Evolutionary conservation across 2,797 vertebrate species (phyloP).

Genomic region (Enteromius treurensis): DNA sequence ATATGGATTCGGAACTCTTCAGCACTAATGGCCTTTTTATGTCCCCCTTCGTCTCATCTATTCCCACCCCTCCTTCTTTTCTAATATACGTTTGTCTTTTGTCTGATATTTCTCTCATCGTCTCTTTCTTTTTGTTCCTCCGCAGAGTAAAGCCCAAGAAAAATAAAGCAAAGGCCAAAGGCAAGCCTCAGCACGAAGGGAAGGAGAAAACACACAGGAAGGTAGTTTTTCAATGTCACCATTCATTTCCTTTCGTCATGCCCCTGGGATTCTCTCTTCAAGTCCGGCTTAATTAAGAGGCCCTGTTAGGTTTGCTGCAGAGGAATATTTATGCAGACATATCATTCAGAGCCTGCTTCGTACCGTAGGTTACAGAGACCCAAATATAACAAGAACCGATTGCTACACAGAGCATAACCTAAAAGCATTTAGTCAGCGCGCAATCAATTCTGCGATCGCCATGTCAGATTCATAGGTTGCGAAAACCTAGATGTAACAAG

Average conservation of each 20-base stretch:
- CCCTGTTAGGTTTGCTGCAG: conserved; percentile 29
- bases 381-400: conserved; percentile 35
- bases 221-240: conserved; percentile 65
- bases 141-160: conserved; percentile 64
- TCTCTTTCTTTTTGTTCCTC: not conserved
- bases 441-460: not conserved
- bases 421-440: conserved; percentile 20
- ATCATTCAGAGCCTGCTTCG: conserved; percentile 20
- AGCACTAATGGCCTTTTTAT: conserved; percentile 18
- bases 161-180: conserved; percentile 49
- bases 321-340: conserved; percentile 39
- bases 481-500: not conserved
- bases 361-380: conserved; percentile 12
- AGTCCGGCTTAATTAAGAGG: conserved; percentile 46
- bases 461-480: conserved; percentile 10
- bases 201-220: conserved; percentile 65
- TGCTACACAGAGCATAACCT: conserved; percentile 2
- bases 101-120: not conserved
- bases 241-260: conserved; percentile 26
- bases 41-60: not conserved
- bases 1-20: not conserved
- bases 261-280: conserved; percentile 34
- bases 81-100: conserved; percentile 4
- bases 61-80: not conserved
- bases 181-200: conserved; percentile 33